These are phyloP conservation scores for Zapus hudsonius DNA, from an alignment of 2,113 vertebrate species.

Conservation along the genomic window DNA sequence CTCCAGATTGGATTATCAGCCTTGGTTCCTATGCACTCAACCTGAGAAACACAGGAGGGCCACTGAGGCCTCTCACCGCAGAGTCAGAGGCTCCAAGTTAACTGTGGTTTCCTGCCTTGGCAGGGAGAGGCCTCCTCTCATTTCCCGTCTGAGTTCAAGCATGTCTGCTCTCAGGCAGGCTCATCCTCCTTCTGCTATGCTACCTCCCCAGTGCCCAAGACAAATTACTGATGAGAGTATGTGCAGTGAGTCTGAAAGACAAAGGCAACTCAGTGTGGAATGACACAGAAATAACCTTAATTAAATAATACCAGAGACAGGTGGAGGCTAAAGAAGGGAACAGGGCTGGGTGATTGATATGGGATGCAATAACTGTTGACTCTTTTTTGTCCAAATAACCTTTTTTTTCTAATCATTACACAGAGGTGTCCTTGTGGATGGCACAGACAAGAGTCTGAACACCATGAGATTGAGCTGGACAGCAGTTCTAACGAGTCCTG, in stretches of 20 bases:
- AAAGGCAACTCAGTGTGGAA: neutral
- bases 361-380: too few species aligned
- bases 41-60: neutral
- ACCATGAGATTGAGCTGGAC: too few species aligned
- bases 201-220: neutral
- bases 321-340: neutral
- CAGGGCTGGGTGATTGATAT: too few species aligned
- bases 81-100: neutral
- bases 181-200: neutral
- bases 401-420: neutral
- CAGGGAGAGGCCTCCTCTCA: neutral
- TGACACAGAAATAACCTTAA: neutral
- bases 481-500: neutral
- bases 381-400: neutral
- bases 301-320: neutral
- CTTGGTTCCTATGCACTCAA: neutral
- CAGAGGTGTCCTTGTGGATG: neutral
- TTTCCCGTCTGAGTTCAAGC: too few species aligned
- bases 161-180: neutral
- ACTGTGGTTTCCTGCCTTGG: neutral
- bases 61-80: fast-evolving
- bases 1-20: neutral
- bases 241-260: neutral
- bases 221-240: neutral
- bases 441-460: neutral